phyloP scores from a whole-genome alignment of 30 jellyfish, hydroid and myxozoan species.

The Mastigias papua region DNA sequence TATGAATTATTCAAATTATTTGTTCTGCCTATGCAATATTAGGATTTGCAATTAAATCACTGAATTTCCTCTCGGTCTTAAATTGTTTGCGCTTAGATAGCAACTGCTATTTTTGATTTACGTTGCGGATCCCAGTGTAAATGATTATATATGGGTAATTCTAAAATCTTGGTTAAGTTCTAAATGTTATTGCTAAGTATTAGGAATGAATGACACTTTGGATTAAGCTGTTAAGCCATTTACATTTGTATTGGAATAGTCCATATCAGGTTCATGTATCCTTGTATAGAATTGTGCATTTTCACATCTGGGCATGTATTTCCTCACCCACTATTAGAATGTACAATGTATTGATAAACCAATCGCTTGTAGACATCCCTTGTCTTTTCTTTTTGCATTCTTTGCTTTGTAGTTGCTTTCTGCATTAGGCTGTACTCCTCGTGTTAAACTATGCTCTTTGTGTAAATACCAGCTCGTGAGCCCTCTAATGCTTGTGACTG shows the following conservation, averaged over 20 bases:
- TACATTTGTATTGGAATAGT: neutral
- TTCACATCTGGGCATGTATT: neutral
- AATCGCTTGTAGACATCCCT: neutral
- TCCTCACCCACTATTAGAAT: neutral
- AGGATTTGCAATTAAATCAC: slow-evolving; percentile 18
- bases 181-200: slow-evolving; percentile 1
- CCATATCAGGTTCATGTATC: neutral
- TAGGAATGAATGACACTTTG: slow-evolving; percentile 1
- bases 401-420: too few relatives aligned
- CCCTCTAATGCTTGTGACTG: too few relatives aligned
- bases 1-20: slow-evolving; percentile 16
- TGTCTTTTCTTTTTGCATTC: too few relatives aligned
- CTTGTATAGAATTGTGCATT: neutral
- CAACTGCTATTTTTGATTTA: slow-evolving; percentile 21
- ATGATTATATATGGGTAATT: slow-evolving; percentile 3
- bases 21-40: slow-evolving; percentile 6
- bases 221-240: neutral
- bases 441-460: too few relatives aligned
- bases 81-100: slow-evolving; percentile 24
- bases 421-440: too few relatives aligned
- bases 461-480: too few relatives aligned
- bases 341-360: too few relatives aligned
- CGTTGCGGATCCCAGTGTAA: slow-evolving; percentile 18
- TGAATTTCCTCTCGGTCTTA: slow-evolving; percentile 32
- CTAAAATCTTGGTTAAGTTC: neutral